Percentiles rank a stretch among this genome's conserved stretches.
These are phyloP conservation scores for Embidobia sp. DNA, from an alignment of 2,888 invertebrate genomes.

Conservation along the genomic window DNA sequence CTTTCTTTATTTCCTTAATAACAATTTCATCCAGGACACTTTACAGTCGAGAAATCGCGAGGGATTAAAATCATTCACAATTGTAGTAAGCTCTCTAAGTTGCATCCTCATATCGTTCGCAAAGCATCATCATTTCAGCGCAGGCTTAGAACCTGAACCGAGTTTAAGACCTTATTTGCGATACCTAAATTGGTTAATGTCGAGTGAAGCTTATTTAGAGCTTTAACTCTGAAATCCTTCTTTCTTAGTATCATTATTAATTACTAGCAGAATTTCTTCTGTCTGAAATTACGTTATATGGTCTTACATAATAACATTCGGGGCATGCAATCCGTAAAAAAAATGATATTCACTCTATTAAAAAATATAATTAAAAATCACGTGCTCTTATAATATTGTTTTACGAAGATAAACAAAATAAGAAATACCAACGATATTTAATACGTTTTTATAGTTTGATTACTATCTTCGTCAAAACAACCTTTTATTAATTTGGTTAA, in stretches of 20 bases:
- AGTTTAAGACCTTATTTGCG: constrained; percentile 56
- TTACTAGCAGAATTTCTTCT: constrained; percentile 24
- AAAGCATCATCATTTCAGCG: constrained; percentile 40
- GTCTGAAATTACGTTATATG: constrained; percentile 7
- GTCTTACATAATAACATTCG: constrained; percentile 14
- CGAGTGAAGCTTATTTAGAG: constrained; percentile 53
- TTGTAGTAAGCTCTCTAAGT: constrained; percentile 40
- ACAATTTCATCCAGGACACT: constrained; percentile 12
- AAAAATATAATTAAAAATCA: too few species aligned
- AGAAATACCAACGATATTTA: too few species aligned
- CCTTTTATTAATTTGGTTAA: too few species aligned
- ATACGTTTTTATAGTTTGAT: too few species aligned
- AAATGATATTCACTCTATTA: too few species aligned
- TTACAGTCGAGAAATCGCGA: constrained; percentile 6
- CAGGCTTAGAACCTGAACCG: constrained; percentile 46
- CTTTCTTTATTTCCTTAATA: constrained; percentile 1
- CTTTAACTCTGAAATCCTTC: constrained; percentile 51
- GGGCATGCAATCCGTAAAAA: too few species aligned
- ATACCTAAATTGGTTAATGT: constrained; percentile 56
- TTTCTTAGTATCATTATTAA: constrained; percentile 46
- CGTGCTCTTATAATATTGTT: too few species aligned
- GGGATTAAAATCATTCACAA: constrained; percentile 52
- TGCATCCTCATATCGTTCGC: constrained; percentile 37
- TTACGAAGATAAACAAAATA: too few species aligned
- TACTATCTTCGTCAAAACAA: too few species aligned